Evolutionary conservation across 2,888 invertebrate species (phyloP).

Genomic region (Malthinus flaveolus): DNA sequence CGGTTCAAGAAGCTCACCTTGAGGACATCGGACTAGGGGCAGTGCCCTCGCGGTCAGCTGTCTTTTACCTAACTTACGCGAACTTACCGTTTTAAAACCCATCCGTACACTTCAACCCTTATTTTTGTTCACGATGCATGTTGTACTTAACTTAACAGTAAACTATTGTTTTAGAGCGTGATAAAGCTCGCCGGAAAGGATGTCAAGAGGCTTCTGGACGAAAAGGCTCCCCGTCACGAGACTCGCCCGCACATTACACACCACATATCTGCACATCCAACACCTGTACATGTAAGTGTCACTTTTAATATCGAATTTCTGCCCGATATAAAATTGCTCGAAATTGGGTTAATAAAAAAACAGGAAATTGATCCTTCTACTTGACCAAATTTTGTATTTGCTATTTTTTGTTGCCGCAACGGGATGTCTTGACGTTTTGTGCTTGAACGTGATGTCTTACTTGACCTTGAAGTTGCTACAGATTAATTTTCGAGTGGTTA

Average conservation of each 20-base stretch:
- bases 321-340: too few relatives aligned
- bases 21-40: conserved; percentile 38
- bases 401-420: too few relatives aligned
- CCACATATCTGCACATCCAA: conserved; percentile 56
- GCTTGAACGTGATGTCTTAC: too few relatives aligned
- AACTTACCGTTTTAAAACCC: conserved; percentile 11
- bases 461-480: too few relatives aligned
- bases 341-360: too few relatives aligned
- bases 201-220: conserved; percentile 62
- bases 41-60: conserved; percentile 34
- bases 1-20: conserved; percentile 39
- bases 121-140: conserved; percentile 4
- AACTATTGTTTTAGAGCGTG: conserved; percentile 53
- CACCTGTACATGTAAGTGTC: conserved; percentile 49
- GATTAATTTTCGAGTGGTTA: too few relatives aligned
- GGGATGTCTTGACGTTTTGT: too few relatives aligned
- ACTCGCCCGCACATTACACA: conserved; percentile 62
- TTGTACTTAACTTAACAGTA: conserved; percentile 23
- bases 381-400: too few relatives aligned
- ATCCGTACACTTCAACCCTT: conserved; percentile 4
- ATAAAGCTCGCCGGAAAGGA: conserved; percentile 62
- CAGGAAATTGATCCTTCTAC: too few relatives aligned
- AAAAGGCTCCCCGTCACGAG: conserved; percentile 62
- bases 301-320: neutral
- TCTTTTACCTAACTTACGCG: conserved; percentile 9